These are phyloP conservation scores for Leuctra nigra DNA, from an alignment of 2,888 invertebrate genomes.

Conservation along the genomic window DNA sequence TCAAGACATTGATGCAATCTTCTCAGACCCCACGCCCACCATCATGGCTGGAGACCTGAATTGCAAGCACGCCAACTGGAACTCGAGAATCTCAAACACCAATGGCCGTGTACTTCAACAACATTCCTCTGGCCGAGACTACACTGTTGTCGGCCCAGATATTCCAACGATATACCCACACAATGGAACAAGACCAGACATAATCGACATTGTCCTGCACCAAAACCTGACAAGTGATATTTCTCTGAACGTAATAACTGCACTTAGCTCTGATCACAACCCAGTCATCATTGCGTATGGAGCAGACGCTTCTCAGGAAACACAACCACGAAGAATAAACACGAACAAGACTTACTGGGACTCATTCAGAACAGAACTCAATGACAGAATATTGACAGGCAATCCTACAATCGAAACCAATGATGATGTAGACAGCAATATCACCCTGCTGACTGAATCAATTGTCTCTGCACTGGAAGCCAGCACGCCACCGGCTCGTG, in stretches of 20 bases:
- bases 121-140: background rate
- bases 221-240: background rate
- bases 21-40: background rate
- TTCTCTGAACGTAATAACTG: background rate
- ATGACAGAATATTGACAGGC: background rate
- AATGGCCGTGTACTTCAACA: background rate
- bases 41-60: background rate
- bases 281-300: background rate
- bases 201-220: background rate
- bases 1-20: background rate
- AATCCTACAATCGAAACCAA: background rate
- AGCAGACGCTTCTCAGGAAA: background rate
- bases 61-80: conserved; percentile 1
- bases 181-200: background rate
- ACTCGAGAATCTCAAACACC: background rate
- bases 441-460: background rate
- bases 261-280: background rate
- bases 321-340: background rate
- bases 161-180: background rate
- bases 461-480: background rate
- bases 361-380: background rate
- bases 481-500: background rate
- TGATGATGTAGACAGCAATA: background rate
- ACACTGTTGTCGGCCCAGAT: background rate
- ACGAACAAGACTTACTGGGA: background rate